phyloP scores from a whole-genome alignment of 2,797 vertebrate species.

The Enteromius fasciolatus region DNA sequence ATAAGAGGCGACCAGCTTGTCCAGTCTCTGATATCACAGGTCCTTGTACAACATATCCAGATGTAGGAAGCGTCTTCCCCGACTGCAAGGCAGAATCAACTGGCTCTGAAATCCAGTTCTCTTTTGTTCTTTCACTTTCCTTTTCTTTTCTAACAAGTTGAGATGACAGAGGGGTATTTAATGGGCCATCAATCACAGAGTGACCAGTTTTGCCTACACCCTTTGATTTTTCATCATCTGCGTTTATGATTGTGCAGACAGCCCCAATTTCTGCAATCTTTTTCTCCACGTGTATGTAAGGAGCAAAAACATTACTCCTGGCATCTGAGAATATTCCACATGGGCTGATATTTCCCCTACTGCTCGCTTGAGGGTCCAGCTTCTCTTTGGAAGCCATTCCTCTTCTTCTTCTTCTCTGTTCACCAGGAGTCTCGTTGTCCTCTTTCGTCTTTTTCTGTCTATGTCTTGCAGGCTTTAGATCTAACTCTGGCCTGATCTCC shows the following conservation, averaged over 20 bases:
- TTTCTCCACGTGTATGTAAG: constrained; percentile 95
- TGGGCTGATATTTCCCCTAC: constrained; percentile 53
- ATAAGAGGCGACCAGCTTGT: constrained; percentile 90
- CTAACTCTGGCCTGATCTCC: constrained; percentile 72
- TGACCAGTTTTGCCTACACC: constrained; percentile 70
- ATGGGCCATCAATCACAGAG: constrained; percentile 69
- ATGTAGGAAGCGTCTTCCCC: constrained; percentile 90
- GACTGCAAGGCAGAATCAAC: constrained; percentile 79
- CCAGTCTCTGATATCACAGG: constrained; percentile 91
- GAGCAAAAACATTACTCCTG: constrained; percentile 89
- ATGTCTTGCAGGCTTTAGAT: constrained; percentile 71
- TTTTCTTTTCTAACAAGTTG: constrained; percentile 76
- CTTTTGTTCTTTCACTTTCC: constrained; percentile 73
- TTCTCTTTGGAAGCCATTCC: constrained; percentile 78
- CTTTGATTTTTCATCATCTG: constrained; percentile 92
- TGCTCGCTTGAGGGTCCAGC: constrained; percentile 69
- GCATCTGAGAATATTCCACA: constrained; percentile 81
- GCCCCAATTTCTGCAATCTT: constrained; percentile 92
- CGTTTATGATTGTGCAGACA: constrained; percentile 95
- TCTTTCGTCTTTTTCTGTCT: constrained; percentile 75
- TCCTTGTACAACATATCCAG: constrained; percentile 90
- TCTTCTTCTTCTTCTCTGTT: constrained; percentile 76
- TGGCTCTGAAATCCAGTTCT: constrained; percentile 70
- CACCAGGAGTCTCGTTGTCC: constrained; percentile 62
- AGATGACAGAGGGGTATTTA: constrained; percentile 69